phyloP scores from a whole-genome alignment of 2,888 invertebrate genomes.

The Nebria brevicollis region DNA sequence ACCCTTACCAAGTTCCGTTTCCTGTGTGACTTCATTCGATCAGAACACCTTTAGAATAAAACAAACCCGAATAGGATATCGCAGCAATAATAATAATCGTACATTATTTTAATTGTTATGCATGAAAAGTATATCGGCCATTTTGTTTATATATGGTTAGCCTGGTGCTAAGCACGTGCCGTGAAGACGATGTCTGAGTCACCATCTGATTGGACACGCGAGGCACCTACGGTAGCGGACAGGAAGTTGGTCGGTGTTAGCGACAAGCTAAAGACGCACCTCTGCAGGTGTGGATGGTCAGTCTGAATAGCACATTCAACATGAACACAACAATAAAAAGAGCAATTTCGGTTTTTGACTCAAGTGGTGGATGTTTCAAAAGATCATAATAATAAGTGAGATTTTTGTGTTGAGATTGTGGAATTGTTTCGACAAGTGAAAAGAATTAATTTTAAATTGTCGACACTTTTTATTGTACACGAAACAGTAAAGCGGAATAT shows the following conservation, averaged over 20 bases:
- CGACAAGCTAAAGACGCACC: conserved; percentile 32
- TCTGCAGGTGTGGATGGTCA: conserved; percentile 27
- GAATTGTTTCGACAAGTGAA: neutral
- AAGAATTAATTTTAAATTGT: neutral
- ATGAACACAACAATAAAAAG: neutral
- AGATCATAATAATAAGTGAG: neutral
- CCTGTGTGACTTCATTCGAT: neutral
- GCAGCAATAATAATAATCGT: neutral
- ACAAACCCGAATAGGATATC: neutral
- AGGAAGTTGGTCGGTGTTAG: conserved; percentile 29
- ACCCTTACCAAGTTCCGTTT: conserved; percentile 9
- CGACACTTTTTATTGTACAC: neutral
- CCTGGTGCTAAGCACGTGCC: conserved; percentile 15
- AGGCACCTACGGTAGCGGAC: conserved; percentile 5
- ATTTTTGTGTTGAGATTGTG: neutral
- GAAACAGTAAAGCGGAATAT: too few relatives aligned
- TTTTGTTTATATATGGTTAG: neutral
- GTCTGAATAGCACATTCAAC: conserved; percentile 15
- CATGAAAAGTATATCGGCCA: conserved; percentile 1
- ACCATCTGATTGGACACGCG: conserved; percentile 11
- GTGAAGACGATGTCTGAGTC: conserved; percentile 21
- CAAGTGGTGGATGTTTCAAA: neutral
- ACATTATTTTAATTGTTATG: neutral
- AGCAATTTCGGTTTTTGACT: neutral
- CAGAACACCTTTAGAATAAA: neutral